Evolutionary conservation across 2,797 vertebrate genomes (phyloP), one percentile per base, ranked within the genome.

Genomic region (Eulemur albifrons): DNA sequence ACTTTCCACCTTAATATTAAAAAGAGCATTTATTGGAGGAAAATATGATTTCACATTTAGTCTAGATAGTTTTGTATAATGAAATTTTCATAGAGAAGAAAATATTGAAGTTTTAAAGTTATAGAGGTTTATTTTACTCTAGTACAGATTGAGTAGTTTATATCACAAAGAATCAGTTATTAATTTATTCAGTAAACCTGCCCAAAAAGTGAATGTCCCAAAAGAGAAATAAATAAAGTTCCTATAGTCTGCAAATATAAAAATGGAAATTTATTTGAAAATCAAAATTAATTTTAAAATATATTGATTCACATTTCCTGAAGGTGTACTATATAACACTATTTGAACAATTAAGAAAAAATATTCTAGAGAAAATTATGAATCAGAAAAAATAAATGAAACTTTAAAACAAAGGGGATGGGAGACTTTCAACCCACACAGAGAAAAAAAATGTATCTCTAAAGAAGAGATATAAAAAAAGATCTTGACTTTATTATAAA

Each of bases 21-120:
- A 97, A 93, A 75, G 73, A 95, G 38, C 65, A 96, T 82, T 96
- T 97, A 97, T 92, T 96, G 79, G 48, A 32, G 85, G 95, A 97
- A 97, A 97, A 90, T 94, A 95, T 94, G 94, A 96, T 97, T 97
- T 97, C 84, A 97, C 43, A 57, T 96, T 92, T 92, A 93, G 38
- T 95, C 59, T 90, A 79, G 59, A 96, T 96, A 95, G 25, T 81
- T 95, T 91, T 65, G 63, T 92, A 63, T 92, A 94, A 88, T 90
- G 52, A 96, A 94, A 79, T 35, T 88, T 96, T 93, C 73, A 65
- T 50, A 21, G 30, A 85, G 94, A 90, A 93, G 63, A 97, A 97
- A 97, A 95, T 89, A 96, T 65, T 84, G 75, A 93, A 89, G 27
- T 59, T 92, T 94, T 92, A 80, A 94, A 86, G 40, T 61, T 96